Evolutionary conservation across 2,113 vertebrate species (phyloP).

Genomic region (Ibidorhyncha struthersii): DNA sequence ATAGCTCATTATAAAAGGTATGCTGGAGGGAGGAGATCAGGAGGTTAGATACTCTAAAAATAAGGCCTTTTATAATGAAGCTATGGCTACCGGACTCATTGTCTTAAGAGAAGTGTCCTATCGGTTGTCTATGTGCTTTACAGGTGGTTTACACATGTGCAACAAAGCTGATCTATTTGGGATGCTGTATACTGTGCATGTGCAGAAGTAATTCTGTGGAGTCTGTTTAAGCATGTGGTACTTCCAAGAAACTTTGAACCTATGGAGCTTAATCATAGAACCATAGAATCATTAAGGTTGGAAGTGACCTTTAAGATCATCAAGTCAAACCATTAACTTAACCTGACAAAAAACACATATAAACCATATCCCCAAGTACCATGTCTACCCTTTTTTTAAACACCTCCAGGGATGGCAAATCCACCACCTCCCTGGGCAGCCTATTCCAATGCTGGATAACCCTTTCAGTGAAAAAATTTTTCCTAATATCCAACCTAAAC

Average conservation of each 20-base stretch:
- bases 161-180: neutral
- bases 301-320: too few species aligned
- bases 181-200: neutral
- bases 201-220: neutral
- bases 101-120: neutral
- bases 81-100: neutral
- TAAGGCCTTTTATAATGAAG: neutral
- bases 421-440: too few species aligned
- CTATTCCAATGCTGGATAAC: too few species aligned
- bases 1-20: neutral
- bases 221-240: neutral
- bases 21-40: accelerated
- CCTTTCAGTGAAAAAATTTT: too few species aligned
- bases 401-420: too few species aligned
- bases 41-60: neutral
- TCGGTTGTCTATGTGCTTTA: neutral
- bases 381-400: too few species aligned
- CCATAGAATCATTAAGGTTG: too few species aligned
- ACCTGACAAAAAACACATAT: too few species aligned
- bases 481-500: too few species aligned
- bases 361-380: too few species aligned
- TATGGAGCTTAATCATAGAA: too few species aligned
- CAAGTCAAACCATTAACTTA: too few species aligned
- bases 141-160: neutral
- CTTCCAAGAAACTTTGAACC: neutral